Evolutionary conservation across 1,140 invertebrate species (phyloP), one percentile per base, ranked within the genome.

Genomic region (Psilanteris sp.): DNA sequence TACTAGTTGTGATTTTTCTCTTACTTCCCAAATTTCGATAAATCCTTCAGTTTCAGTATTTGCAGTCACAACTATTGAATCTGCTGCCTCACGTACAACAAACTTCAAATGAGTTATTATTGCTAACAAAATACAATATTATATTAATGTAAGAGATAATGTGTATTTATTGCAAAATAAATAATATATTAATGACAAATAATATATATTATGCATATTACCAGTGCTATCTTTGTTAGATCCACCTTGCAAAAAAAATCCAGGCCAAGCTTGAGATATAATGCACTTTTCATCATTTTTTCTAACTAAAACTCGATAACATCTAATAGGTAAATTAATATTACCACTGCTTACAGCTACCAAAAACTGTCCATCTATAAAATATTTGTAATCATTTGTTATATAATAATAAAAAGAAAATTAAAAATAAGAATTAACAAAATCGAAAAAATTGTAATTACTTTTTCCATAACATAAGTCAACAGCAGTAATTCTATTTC

Each of bases 11-110:
- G 93, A 90, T 34, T 95, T 93, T 79, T 96, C 94, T 3, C 92
- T 90, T 3, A 97, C 87, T 78, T 96, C 94, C 96, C 96, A 98
- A 3, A 97, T 90, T 83, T 97, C 94, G 8, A 97, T 89, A 32
- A 93, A 91, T 79, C 93, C 93, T 8, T 90, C 90, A 16, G 87
- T 89, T 4, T 89, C 90, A 44, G 90, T 90, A 61, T 90, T 93
- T 27, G 92, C 93, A 27, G 92, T 91, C 4, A 96, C 91, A 31
- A 95, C 91, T 6, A 96, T 85, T 0, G 94, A 93, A 88, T 97
- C 96, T 2, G 93, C 92, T 80, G 94, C 94, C 81, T 96, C 96
- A 10, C 92, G 89, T 6, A 93, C 91, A 36, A 95, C 92, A 91
- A 96, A 97, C 50, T 94, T 92, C 2, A 97, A 83, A 77, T 94